Evolutionary conservation across 2,888 invertebrate genomes (phyloP), one percentile per base, ranked within the genome.

Genomic region (Xylophagus ater): DNA sequence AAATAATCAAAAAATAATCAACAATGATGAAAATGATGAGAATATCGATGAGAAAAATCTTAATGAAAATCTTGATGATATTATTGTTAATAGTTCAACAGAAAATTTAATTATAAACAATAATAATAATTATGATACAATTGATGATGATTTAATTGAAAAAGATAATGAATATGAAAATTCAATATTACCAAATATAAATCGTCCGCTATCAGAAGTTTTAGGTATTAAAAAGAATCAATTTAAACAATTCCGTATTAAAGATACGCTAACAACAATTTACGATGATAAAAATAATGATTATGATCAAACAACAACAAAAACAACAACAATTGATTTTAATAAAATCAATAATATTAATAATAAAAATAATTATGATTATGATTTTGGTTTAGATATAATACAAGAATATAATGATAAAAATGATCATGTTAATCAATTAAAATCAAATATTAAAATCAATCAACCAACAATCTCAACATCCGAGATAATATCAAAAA

Each of bases 191-290:
- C 64, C 64, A n/a, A 64, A 60, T 55, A 65, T 65, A 10, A 65
- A 65, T 52, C 56, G 63, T 2, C 65, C 65, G 3, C 46, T 65
- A 23, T 65, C 65, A 18, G 65, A 65, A 48, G 65, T 65, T 20
- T 49, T 65, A 34, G 65, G 65, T 43, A 65, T 65, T 29, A 65
- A 63, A 39, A 65, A 65, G 48, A 63, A 65, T 45, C 65, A 65
- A 49, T 65, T 65, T 46, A 59, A 60, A 40, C 60, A 63, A 49
- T 63, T 65, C 26, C 57, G 65, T 4, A 56, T 65, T n/a, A 61
- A 62, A 23, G 65, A 65, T 35, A 26, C 36, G 5, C 37, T 37
- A 14, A 40, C 37, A 15, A 52, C 51, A 5, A 41, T n/a, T n/a
- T n/a, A n/a, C n/a, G n/a, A 28, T 28, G 14, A 26, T 26, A 13